Percentiles rank a stretch among this genome's conserved stretches.
Evolutionary conservation across 2,113 vertebrate species (phyloP).

Genomic region (Uropsilus gracilis): DNA sequence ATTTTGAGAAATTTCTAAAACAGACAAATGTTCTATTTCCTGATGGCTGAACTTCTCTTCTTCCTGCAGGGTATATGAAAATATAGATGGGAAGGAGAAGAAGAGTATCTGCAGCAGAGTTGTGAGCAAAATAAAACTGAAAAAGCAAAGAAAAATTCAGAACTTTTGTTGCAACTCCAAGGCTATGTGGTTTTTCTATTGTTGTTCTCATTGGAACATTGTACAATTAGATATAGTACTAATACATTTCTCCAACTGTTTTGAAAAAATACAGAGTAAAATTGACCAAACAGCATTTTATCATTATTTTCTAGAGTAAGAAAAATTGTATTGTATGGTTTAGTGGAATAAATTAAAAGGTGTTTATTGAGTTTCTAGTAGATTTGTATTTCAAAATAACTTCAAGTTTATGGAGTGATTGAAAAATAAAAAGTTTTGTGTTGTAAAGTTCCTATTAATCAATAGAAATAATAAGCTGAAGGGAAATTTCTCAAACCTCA

Average conservation of each 20-base stretch:
- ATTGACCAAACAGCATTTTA: conserved; percentile 65
- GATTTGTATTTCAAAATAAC: conserved; percentile 48
- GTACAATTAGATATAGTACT: neutral
- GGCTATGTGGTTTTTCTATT: neutral
- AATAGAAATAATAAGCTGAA: neutral
- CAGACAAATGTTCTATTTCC: conserved; percentile 18
- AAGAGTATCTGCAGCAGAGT: neutral
- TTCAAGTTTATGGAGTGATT: conserved; percentile 40
- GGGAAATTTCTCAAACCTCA: conserved; percentile 25
- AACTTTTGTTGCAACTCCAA: neutral
- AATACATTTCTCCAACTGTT: conserved; percentile 8
- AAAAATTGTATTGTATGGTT: conserved; percentile 44
- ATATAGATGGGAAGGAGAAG: neutral
- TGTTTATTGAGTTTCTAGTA: conserved; percentile 64
- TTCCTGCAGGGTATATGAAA: neutral
- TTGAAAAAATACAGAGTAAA: conserved; percentile 48
- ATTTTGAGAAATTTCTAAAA: neutral
- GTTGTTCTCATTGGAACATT: conserved; percentile 27
- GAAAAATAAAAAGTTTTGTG: conserved; percentile 8
- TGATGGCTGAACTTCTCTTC: neutral
- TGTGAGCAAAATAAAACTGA: conserved; percentile 14
- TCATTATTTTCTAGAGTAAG: conserved; percentile 57
- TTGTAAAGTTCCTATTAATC: neutral
- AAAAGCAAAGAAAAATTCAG: neutral
- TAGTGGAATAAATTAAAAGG: conserved; percentile 40